Conservation (phyloP, 2,797 vertebrate species). For the Chelonia mydas region DNA sequence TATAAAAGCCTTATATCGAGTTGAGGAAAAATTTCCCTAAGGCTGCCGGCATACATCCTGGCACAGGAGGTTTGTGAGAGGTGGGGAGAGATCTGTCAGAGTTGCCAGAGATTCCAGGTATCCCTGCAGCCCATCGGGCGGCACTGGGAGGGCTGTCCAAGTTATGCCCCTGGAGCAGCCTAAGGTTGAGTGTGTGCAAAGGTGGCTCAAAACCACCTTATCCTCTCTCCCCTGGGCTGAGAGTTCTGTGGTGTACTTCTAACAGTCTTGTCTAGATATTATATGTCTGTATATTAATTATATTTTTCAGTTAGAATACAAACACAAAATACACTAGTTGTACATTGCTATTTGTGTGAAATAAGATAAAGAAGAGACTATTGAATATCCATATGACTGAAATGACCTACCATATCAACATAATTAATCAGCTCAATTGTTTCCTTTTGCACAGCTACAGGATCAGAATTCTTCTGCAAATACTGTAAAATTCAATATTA, state of each 20-base stretch:
- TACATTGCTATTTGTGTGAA: not conserved
- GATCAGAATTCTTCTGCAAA: slow-evolving; percentile 71
- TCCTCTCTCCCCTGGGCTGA: not conserved
- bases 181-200: not conserved
- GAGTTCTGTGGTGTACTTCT: not conserved
- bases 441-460: slow-evolving; percentile 81
- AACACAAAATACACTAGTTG: not conserved
- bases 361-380: not conserved
- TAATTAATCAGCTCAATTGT: slow-evolving; percentile 87
- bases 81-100: not conserved
- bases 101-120: not conserved
- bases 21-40: not conserved
- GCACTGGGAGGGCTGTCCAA: not conserved
- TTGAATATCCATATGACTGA: not conserved
- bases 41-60: not conserved
- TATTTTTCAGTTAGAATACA: not conserved
- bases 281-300: not conserved
- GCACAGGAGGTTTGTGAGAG: not conserved
- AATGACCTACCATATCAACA: slow-evolving; percentile 85
- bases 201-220: not conserved
- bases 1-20: not conserved
- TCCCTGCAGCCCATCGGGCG: not conserved
- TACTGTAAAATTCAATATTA: slow-evolving; percentile 81
- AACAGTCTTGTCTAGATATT: not conserved
- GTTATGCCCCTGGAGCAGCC: not conserved